phyloP scores from a whole-genome alignment of 2,113 vertebrate species.

The Casuarius casuarius region DNA sequence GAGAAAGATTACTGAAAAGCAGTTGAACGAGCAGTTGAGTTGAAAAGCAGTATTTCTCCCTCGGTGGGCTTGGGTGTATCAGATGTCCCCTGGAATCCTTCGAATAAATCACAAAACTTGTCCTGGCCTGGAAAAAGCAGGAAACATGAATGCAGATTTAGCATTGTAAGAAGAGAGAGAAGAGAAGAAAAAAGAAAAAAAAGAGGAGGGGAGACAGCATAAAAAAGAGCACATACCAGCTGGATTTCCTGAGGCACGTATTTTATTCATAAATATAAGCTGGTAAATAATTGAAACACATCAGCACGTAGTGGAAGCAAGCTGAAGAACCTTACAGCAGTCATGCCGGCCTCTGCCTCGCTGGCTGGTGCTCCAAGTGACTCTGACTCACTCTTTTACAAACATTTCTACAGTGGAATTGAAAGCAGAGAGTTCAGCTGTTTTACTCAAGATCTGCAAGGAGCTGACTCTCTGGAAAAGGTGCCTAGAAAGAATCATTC shows the following conservation, averaged over 20 bases:
- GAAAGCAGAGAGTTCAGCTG: neutral
- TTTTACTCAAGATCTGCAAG: neutral
- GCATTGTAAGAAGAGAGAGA: neutral
- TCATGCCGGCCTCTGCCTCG: neutral
- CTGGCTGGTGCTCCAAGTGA: neutral
- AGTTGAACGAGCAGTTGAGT: neutral
- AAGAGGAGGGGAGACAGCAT: neutral
- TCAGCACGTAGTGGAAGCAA: neutral
- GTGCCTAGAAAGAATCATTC: neutral
- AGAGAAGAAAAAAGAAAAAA: neutral
- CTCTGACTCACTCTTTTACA: neutral
- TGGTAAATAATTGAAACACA: constrained; percentile 41
- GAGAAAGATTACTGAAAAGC: neutral
- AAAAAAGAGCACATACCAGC: neutral
- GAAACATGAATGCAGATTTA: neutral
- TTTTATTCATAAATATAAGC: constrained; percentile 53
- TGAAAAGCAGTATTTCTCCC: neutral
- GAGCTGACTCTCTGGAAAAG: neutral
- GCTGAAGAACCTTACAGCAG: neutral
- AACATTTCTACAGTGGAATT: neutral
- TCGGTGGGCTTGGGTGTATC: neutral
- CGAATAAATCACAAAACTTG: neutral
- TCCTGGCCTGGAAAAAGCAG: neutral
- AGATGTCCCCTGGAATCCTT: neutral
- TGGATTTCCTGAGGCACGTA: neutral